phyloP scores from a whole-genome alignment of 2,113 vertebrate species.

The Phainopepla nitens region DNA sequence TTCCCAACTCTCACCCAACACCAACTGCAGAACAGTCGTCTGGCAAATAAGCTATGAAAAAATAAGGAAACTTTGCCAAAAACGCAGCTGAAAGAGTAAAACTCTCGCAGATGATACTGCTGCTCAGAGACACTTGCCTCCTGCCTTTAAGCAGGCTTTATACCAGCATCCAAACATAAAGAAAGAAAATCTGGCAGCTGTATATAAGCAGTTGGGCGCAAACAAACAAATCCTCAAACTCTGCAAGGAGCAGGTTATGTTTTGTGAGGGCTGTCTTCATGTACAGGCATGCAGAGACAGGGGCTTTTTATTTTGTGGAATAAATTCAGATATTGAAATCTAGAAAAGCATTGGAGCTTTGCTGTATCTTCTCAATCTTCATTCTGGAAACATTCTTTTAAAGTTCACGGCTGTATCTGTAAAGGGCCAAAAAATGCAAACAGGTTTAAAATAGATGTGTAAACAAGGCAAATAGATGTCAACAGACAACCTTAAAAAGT shows the following conservation, averaged over 20 bases:
- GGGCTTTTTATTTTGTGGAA: fast-evolving
- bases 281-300: background rate
- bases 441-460: background rate
- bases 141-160: background rate
- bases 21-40: background rate
- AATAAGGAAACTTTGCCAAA: background rate
- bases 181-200: background rate
- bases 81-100: background rate
- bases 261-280: background rate
- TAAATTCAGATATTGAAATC: background rate
- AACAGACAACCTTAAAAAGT: background rate
- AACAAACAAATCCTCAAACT: background rate
- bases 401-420: background rate
- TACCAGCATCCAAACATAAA: background rate
- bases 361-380: background rate
- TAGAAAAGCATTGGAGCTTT: background rate
- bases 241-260: background rate
- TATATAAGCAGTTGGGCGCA: background rate
- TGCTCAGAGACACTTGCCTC: background rate
- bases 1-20: background rate
- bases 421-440: background rate
- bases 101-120: background rate
- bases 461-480: background rate
- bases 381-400: background rate
- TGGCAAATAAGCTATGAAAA: background rate